Percentiles rank a stretch among this genome's conserved stretches.
phyloP scores from a whole-genome alignment of 2,797 vertebrate species.

The Hapalemur alaotrensis region DNA sequence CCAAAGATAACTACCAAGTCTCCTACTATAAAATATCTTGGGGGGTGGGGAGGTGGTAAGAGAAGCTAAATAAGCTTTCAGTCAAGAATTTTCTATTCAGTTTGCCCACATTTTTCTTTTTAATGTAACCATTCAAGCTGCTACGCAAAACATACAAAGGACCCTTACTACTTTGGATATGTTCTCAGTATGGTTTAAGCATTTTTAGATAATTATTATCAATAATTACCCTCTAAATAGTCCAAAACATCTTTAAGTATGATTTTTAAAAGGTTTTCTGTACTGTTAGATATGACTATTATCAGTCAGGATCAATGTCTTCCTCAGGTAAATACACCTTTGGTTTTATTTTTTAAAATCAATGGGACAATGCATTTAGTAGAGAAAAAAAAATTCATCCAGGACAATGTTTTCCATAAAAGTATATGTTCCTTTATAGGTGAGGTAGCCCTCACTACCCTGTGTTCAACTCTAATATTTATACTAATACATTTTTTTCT shows the following conservation, averaged over 20 bases:
- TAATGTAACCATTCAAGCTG: background rate
- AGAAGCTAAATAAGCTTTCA: background rate
- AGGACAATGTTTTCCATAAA: background rate
- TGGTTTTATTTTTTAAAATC: background rate
- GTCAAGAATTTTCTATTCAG: background rate
- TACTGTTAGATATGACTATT: background rate
- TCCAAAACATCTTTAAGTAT: background rate
- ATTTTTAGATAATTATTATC: background rate
- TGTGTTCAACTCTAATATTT: constrained; percentile 1
- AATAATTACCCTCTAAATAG: background rate
- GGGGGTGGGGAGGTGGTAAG: background rate
- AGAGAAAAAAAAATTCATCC: background rate
- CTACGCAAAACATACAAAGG: background rate
- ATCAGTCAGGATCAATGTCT: background rate
- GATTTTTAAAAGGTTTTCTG: background rate
- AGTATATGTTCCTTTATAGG: background rate
- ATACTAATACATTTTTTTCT: background rate
- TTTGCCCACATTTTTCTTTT: background rate
- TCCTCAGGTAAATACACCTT: background rate
- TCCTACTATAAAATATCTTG: background rate
- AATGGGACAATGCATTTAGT: background rate
- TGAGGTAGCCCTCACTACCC: background rate
- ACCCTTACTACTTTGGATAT: background rate
- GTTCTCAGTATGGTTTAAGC: background rate
- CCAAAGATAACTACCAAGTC: background rate